Evolutionary conservation across 2,113 vertebrate genomes (phyloP).

Genomic region (Saccopteryx bilineata): DNA sequence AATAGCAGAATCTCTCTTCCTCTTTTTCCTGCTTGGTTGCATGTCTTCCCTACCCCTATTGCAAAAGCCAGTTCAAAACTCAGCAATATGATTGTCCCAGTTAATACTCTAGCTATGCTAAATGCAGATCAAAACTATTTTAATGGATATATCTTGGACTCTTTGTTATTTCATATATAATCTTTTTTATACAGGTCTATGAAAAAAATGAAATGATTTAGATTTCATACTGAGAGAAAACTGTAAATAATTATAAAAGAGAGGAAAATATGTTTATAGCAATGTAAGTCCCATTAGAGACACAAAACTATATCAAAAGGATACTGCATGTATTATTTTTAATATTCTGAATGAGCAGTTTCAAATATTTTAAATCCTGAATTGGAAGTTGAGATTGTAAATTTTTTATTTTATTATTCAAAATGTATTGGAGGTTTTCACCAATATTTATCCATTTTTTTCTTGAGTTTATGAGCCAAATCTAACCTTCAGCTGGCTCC

Average conservation of each 20-base stretch:
- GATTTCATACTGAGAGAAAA: slow-evolving; percentile 40
- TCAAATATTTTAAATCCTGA: slow-evolving; percentile 26
- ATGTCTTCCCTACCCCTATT: neutral
- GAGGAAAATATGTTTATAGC: slow-evolving; percentile 8
- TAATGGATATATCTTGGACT: too few relatives aligned
- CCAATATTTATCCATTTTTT: neutral
- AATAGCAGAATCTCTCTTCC: neutral
- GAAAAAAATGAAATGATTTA: slow-evolving; percentile 67
- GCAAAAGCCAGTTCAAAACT: neutral
- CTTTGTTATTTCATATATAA: slow-evolving; percentile 51
- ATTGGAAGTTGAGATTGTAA: neutral
- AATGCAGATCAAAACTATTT: neutral
- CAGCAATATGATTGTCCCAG: too few relatives aligned
- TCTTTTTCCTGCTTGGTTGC: neutral
- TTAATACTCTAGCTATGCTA: neutral
- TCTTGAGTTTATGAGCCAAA: neutral
- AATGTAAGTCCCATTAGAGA: neutral
- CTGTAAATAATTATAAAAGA: slow-evolving; percentile 71
- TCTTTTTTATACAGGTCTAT: slow-evolving; percentile 63
- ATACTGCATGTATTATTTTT: neutral
- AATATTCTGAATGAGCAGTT: slow-evolving; percentile 17
- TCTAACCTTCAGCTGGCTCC: neutral
- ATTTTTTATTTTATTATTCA: slow-evolving; percentile 3
- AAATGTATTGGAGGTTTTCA: slow-evolving; percentile 23
- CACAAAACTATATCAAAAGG: neutral